These are phyloP conservation scores for Penaeus japonicus DNA, from an alignment of 1,140 invertebrate genomes.

Conservation along the genomic window DNA sequence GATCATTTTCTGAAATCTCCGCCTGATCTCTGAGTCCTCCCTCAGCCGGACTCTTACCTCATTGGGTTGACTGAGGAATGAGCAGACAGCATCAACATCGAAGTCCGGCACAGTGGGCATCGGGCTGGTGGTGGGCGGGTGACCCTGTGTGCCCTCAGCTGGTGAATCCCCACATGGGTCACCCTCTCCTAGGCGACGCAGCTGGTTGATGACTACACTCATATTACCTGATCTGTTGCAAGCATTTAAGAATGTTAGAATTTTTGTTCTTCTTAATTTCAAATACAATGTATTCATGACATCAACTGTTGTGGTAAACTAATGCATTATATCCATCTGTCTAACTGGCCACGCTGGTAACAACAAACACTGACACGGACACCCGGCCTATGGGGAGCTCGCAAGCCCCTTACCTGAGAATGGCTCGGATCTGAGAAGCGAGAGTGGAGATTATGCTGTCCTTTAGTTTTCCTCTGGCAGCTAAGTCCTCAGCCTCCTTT, in stretches of 20 bases:
- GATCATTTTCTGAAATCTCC: no score
- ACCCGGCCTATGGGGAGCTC: background rate
- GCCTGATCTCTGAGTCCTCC: no score
- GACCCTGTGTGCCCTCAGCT: background rate
- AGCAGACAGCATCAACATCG: constrained; percentile 45
- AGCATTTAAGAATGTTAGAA: background rate
- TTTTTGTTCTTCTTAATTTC: background rate
- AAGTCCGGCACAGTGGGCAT: constrained; percentile 25
- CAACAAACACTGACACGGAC: background rate
- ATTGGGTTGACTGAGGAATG: constrained; percentile 34
- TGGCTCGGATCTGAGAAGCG: constrained; percentile 46
- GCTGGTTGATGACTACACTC: constrained; percentile 45
- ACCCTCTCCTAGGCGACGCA: constrained; percentile 25
- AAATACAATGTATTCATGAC: background rate
- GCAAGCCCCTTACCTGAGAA: constrained; percentile 37
- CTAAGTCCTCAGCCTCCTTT: constrained; percentile 36
- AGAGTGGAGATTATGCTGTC: constrained; percentile 55
- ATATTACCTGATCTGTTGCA: constrained; percentile 41
- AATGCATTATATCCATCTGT: background rate
- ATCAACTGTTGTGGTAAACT: background rate
- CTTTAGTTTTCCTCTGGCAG: constrained; percentile 31
- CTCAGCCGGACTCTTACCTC: constrained; percentile 10
- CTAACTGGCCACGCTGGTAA: background rate
- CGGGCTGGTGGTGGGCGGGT: background rate
- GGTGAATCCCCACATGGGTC: background rate